Percentiles rank a stretch among this genome's conserved stretches.
Conservation (phyloP, 2,888 invertebrate genomes). For the Arctia plantaginis region DNA sequence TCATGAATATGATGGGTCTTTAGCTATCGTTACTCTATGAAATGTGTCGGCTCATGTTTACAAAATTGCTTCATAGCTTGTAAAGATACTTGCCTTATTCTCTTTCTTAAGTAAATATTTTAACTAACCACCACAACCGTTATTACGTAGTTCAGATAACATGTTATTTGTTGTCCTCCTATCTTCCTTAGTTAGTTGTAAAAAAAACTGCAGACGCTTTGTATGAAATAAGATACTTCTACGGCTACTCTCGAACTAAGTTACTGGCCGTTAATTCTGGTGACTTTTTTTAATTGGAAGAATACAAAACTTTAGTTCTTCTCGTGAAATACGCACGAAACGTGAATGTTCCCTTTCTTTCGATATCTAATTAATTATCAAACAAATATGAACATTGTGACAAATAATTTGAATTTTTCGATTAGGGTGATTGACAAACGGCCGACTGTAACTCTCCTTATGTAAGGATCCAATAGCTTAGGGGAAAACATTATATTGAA, state of each 20-base stretch:
- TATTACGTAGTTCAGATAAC: background rate
- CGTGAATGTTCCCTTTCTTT: too few species aligned
- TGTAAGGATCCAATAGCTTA: too few species aligned
- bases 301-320: background rate
- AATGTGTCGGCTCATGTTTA: background rate
- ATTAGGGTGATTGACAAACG: too few species aligned
- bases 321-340: background rate
- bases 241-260: background rate
- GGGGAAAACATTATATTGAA: too few species aligned
- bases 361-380: too few species aligned
- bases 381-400: too few species aligned
- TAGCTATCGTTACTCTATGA: background rate
- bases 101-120: background rate
- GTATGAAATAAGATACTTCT: too few species aligned
- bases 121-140: background rate
- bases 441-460: too few species aligned
- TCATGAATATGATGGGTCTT: conserved; percentile 10
- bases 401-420: too few species aligned
- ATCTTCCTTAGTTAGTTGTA: background rate
- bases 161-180: background rate
- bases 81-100: background rate
- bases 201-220: background rate
- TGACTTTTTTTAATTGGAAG: background rate
- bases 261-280: background rate
- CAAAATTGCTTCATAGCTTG: background rate